Conservation (phyloP, 2,888 invertebrate species). For the Campoplex capitator region DNA sequence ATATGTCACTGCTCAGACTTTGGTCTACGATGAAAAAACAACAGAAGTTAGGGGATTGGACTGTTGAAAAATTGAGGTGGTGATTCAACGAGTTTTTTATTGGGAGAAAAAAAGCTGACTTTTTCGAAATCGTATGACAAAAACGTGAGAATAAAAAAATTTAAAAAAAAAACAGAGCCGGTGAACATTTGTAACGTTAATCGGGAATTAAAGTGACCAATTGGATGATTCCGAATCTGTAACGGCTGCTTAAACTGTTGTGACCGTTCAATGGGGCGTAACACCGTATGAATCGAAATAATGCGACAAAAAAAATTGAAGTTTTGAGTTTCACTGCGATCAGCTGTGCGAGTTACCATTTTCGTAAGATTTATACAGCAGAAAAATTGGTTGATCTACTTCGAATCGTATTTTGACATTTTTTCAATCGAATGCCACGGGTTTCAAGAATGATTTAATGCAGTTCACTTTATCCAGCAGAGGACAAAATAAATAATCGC, state of each 20-base stretch:
- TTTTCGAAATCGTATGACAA: not conserved
- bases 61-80: not conserved
- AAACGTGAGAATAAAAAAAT: not conserved
- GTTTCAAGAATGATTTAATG: not conserved
- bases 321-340: not conserved
- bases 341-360: not conserved
- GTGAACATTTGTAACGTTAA: too few relatives aligned
- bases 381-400: not conserved
- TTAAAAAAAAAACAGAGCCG: not conserved
- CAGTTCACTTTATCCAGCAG: not conserved
- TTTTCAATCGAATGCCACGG: not conserved
- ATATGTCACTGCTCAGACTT: constrained; percentile 58
- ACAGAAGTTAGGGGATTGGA: not conserved
- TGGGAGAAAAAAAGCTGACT: not conserved
- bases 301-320: not conserved
- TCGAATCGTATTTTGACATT: not conserved
- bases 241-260: too few relatives aligned
- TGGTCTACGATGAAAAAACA: constrained; percentile 5
- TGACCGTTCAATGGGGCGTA: not conserved
- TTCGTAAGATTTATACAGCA: not conserved
- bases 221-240: too few relatives aligned
- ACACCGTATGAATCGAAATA: not conserved
- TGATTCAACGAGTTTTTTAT: not conserved
- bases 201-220: too few relatives aligned
- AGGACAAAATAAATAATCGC: not conserved